Base-by-base conservation (phyloP, 2,888 invertebrate species). In the Hedya salicella region DNA sequence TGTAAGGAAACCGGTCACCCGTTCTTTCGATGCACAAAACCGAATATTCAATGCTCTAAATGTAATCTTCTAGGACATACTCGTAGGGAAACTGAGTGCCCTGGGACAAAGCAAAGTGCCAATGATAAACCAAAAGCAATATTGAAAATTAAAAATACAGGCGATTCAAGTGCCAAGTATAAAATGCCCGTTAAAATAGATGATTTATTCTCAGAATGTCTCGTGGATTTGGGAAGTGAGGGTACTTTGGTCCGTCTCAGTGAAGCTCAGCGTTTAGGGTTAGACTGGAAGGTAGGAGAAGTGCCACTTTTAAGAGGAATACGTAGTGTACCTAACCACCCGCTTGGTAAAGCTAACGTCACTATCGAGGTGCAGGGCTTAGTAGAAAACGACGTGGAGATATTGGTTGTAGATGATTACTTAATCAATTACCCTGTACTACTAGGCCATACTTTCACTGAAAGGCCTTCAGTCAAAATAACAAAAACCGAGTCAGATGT, bases 1-100 rank as follows among this genome's bases (percentile, higher is more conserved):
- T 68, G 68, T 19, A 68, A 61, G 13, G 65, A 68, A n/a, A 68
- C 57, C 30, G 68, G 68, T 3, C 68, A 68, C 19, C 61, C 50
- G 0, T 66, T 30, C 48, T 25, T 36, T 0, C 42, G 50, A 42
- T 68, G 68, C 36, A 39, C 68, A 0, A 68, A 68, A 25, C 64
- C 68, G 1, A 30, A n/a, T 44, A 3, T 42, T 14, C 1, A 14
- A 14, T 42, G n/a, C n/a, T 42, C n/a, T 3, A 13, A n/a, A n/a
- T n/a, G 49, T 21, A 3, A 21, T 49, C 3, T 4, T 0, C 5
- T 49, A 14, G 42, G 42, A 1, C 42, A 42, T n/a, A n/a, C n/a
- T n/a, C n/a, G n/a, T 14, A 14, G 5, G n/a, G 14, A 14, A 14
- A 14, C 5, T n/a, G 14, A 42, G n/a, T 42, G 42, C 8, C 13